These are phyloP conservation scores for Pristionchus fissidentatus DNA, from an alignment of 2,888 invertebrate species.

Conservation along the genomic window DNA sequence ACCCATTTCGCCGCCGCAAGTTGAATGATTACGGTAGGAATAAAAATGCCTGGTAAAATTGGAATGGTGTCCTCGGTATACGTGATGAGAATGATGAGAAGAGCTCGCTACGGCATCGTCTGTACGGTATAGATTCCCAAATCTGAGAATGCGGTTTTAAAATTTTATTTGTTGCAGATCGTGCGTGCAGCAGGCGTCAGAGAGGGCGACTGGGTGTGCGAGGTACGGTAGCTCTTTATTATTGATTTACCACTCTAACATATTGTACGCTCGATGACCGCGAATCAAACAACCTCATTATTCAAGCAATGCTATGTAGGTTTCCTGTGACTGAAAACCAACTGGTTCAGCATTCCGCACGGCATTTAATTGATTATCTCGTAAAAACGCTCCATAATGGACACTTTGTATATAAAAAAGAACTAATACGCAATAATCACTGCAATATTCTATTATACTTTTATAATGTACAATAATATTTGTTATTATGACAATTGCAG, in stretches of 20 bases:
- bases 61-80: no score
- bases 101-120: no score
- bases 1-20: no score
- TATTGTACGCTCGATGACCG: no score
- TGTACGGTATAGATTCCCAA: no score
- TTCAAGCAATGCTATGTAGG: no score
- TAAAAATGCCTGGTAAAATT: no score
- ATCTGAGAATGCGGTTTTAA: no score
- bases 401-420: neutral
- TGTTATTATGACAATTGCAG: no score
- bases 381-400: neutral
- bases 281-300: no score
- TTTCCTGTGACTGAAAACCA: no score
- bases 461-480: neutral
- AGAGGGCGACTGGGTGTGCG: slow-evolving; percentile 77
- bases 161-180: slow-evolving; percentile 69
- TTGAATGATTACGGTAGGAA: neutral
- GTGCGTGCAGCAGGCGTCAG: slow-evolving; percentile 65
- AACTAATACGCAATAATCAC: neutral
- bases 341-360: neutral
- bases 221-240: slow-evolving; percentile 83
- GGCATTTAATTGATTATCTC: neutral
- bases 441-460: neutral
- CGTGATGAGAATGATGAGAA: no score
- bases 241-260: neutral